These are phyloP conservation scores for Stegostoma tigrinum DNA, from an alignment of 2,113 vertebrate genomes.

Conservation along the genomic window DNA sequence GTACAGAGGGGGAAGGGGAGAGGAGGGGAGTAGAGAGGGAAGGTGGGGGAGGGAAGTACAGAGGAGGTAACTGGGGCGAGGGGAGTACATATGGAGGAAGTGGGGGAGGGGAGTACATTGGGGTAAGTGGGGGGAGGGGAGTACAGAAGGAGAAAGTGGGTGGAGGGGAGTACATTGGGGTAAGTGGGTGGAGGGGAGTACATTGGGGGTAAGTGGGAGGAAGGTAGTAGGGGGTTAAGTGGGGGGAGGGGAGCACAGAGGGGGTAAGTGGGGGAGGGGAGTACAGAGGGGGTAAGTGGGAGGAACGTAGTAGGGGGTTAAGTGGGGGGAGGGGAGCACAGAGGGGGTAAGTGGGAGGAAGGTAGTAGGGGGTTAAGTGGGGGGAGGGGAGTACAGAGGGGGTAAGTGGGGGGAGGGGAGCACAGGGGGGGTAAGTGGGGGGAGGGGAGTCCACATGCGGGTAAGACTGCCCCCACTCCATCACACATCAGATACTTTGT, in stretches of 20 bases:
- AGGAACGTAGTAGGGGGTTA: too few species aligned
- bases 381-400: neutral
- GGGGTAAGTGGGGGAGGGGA: neutral
- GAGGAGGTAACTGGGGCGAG: neutral
- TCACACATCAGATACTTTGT: neutral
- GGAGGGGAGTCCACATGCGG: neutral
- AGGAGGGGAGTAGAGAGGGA: neutral
- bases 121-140: too few species aligned
- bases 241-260: neutral
- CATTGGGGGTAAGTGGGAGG: too few species aligned
- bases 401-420: neutral
- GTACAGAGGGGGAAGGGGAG: too few species aligned
- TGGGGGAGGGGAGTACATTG: too few species aligned
- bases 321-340: too few species aligned
- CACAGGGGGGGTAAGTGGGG: neutral
- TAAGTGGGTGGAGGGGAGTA: neutral
- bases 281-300: neutral
- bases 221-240: neutral
- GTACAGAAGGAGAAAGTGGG: neutral
- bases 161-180: too few species aligned
- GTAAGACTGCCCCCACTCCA: neutral
- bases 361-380: neutral
- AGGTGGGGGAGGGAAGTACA: neutral
- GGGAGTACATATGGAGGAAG: neutral
- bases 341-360: too few species aligned